These are phyloP conservation scores for Anorthoa munda DNA, from an alignment of 2,888 invertebrate species.

Conservation along the genomic window DNA sequence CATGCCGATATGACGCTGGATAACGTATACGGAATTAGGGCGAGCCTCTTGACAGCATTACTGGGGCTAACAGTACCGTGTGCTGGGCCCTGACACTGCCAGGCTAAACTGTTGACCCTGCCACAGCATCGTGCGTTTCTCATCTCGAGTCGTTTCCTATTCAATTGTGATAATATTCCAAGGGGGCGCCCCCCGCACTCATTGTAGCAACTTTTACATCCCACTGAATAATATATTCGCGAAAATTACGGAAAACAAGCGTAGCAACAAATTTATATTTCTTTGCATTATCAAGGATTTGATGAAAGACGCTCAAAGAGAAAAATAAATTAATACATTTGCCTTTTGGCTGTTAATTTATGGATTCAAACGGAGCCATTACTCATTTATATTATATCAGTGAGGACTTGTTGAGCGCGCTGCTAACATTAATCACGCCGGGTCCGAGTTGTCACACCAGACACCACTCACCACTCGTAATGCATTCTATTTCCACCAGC, in stretches of 20 bases:
- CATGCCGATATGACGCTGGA: neutral
- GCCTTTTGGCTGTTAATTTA: slow-evolving; percentile 30
- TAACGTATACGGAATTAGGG: slow-evolving; percentile 12
- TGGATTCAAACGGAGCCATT: slow-evolving; percentile 17
- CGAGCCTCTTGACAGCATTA: neutral
- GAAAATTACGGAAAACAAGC: slow-evolving; percentile 14
- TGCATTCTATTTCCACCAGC: neutral
- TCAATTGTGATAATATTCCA: neutral
- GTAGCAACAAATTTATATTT: slow-evolving; percentile 19
- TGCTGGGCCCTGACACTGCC: neutral
- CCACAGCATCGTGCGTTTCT: neutral
- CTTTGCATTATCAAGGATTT: slow-evolving; percentile 18
- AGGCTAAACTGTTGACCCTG: too few species aligned
- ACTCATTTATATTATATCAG: slow-evolving; percentile 1
- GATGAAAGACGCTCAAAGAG: slow-evolving; percentile 40
- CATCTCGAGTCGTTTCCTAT: neutral
- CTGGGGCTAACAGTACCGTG: too few species aligned
- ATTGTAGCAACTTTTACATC: neutral
- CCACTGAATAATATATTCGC: slow-evolving; percentile 26
- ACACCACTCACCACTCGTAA: too few species aligned
- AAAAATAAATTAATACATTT: slow-evolving; percentile 42
- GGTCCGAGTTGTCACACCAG: neutral
- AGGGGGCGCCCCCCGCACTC: neutral
- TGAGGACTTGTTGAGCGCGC: neutral
- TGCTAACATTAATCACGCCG: neutral